Evolutionary conservation across 2,797 vertebrate species (phyloP).

Genomic region (Acipenser ruthenus): DNA sequence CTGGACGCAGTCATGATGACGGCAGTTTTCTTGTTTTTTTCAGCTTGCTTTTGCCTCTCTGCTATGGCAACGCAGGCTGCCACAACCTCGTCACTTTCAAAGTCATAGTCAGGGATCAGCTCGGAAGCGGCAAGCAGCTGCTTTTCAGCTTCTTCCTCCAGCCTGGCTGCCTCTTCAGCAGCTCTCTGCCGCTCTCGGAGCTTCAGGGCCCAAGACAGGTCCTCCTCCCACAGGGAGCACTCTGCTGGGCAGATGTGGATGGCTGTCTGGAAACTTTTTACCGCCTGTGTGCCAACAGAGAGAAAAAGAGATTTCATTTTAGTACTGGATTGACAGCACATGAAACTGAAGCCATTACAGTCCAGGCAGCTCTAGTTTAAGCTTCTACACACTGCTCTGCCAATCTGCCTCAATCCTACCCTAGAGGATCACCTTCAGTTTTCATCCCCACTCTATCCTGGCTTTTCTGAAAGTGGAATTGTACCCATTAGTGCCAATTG

Average conservation of each 20-base stretch:
- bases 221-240: constrained; percentile 78
- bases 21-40: constrained; percentile 54
- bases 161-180: constrained; percentile 41
- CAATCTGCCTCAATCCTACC: too few species aligned
- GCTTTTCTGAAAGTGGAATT: too few species aligned
- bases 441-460: too few species aligned
- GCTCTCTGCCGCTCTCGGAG: constrained; percentile 64
- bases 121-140: constrained; percentile 53
- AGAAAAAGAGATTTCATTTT: too few species aligned
- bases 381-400: too few species aligned
- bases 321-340: too few species aligned
- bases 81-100: constrained; percentile 90
- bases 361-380: too few species aligned
- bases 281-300: constrained; percentile 40
- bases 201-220: constrained; percentile 78
- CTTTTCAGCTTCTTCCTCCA: constrained; percentile 43
- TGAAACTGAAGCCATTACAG: too few species aligned
- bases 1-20: constrained; percentile 66
- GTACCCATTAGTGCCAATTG: too few species aligned
- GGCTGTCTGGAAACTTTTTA: constrained; percentile 74
- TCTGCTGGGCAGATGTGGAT: constrained; percentile 81
- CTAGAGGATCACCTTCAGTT: too few species aligned
- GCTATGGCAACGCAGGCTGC: constrained; percentile 85
- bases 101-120: constrained; percentile 84
- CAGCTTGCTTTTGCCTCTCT: constrained; percentile 64